A percentile compares a stretch with the other conserved stretches of the same genome.
These are phyloP conservation scores for Aphelinus atriplicis DNA, from an alignment of 1,140 invertebrate species.

Conservation along the genomic window DNA sequence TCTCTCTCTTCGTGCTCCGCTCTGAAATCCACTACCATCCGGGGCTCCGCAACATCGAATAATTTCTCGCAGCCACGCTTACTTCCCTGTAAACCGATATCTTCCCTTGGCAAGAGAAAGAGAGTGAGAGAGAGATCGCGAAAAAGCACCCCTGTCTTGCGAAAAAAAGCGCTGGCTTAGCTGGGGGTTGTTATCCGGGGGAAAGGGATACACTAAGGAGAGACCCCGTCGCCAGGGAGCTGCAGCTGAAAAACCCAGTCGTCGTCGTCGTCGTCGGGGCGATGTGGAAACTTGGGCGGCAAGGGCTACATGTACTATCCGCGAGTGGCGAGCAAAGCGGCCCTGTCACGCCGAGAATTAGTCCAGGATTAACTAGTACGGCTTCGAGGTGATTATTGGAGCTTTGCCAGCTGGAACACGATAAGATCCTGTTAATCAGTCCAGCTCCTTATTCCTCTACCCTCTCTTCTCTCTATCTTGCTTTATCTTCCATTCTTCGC, in stretches of 20 bases:
- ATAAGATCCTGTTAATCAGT: slow-evolving; percentile 59
- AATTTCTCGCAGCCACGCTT: neutral
- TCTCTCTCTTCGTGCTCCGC: no score
- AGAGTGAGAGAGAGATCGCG: neutral
- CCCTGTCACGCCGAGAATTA: slow-evolving; percentile 58
- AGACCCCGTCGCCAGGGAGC: no score
- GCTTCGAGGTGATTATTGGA: slow-evolving; percentile 61
- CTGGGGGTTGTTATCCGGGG: neutral
- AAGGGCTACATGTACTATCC: no score
- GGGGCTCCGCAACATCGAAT: no score
- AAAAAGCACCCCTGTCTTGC: slow-evolving; percentile 8
- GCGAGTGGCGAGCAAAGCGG: slow-evolving; percentile 43
- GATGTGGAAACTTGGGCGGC: no score
- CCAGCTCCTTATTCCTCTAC: slow-evolving; percentile 42
- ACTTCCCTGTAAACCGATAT: neutral
- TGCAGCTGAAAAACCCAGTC: no score
- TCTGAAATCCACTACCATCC: no score
- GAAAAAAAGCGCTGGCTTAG: slow-evolving; percentile 10
- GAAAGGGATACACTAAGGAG: neutral
- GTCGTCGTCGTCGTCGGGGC: neutral
- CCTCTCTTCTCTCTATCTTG: slow-evolving; percentile 12
- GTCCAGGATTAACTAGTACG: slow-evolving; percentile 57
- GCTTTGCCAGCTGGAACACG: slow-evolving; percentile 58
- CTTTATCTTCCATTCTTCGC: neutral
- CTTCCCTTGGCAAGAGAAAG: neutral